Evolutionary conservation across 2,797 vertebrate genomes (phyloP).

Genomic region (Sebastes variabilis): DNA sequence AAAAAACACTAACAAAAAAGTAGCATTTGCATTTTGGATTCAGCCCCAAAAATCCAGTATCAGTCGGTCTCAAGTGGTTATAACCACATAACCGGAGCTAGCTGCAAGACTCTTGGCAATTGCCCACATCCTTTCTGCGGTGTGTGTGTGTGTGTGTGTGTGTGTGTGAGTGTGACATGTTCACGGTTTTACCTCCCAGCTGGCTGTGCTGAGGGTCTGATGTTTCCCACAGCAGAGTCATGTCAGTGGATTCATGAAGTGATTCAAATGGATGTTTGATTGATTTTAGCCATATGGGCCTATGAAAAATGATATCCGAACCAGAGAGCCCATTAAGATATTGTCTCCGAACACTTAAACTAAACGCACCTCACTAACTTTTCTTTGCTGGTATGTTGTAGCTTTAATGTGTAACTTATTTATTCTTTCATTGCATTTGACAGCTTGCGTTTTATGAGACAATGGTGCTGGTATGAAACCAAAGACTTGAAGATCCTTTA

Average conservation of each 20-base stretch:
- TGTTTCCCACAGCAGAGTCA: not conserved
- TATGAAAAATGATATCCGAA: not conserved
- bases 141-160: not conserved
- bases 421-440: not conserved
- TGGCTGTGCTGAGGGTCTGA: slow-evolving; percentile 1
- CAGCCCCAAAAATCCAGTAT: not conserved
- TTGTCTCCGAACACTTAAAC: not conserved
- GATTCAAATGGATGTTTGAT: not conserved
- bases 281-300: not conserved
- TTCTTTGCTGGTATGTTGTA: not conserved
- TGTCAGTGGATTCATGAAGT: not conserved
- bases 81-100: slow-evolving; percentile 12
- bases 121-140: slow-evolving; percentile 39
- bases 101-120: slow-evolving; percentile 7
- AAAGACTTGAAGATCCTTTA: not conserved
- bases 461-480: not conserved
- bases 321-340: not conserved
- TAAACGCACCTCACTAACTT: not conserved
- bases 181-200: slow-evolving; percentile 17
- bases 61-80: not conserved
- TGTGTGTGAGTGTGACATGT: not conserved
- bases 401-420: not conserved
- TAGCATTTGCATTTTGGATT: too few relatives aligned
- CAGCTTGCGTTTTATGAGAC: not conserved
- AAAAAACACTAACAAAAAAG: too few relatives aligned